These are phyloP conservation scores for Drosophila atroscutellata DNA, from an alignment of 2,888 invertebrate genomes.

Conservation along the genomic window DNA sequence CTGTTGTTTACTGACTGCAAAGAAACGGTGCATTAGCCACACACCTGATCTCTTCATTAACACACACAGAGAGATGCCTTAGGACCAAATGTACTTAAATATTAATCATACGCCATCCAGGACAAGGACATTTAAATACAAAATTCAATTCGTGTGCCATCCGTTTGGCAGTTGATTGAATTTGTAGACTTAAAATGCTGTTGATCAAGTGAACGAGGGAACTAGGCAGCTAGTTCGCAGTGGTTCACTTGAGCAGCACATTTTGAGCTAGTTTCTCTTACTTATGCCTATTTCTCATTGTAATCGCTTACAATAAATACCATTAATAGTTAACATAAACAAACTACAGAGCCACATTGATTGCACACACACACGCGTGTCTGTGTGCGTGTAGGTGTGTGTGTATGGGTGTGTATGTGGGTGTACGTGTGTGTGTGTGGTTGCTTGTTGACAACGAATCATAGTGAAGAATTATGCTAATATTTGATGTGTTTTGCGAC, in stretches of 20 bases:
- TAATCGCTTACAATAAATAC: slow-evolving; percentile 68
- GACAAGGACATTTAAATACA: slow-evolving; percentile 17
- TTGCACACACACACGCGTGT: slow-evolving; percentile 7
- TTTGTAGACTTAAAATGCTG: slow-evolving; percentile 37
- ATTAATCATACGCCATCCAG: slow-evolving; percentile 59
- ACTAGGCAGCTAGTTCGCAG: not conserved
- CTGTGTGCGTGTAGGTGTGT: slow-evolving; percentile 21
- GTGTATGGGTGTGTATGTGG: slow-evolving; percentile 19
- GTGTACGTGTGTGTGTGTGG: slow-evolving; percentile 19
- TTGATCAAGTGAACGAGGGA: slow-evolving; percentile 51
- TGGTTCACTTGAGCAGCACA: slow-evolving; percentile 54
- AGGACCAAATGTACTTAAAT: slow-evolving; percentile 54
- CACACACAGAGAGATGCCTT: slow-evolving; percentile 18
- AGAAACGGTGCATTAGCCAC: slow-evolving; percentile 21
- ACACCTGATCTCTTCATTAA: not conserved
- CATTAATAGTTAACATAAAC: slow-evolving; percentile 79
- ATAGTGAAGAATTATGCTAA: slow-evolving; percentile 70
- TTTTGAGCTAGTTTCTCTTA: slow-evolving; percentile 25
- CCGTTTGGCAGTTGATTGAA: slow-evolving; percentile 24
- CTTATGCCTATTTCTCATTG: slow-evolving; percentile 7
- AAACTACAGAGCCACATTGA: slow-evolving; percentile 33
- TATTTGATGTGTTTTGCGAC: slow-evolving; percentile 79
- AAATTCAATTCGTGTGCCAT: slow-evolving; percentile 31
- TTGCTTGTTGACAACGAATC: slow-evolving; percentile 48
- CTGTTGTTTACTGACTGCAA: slow-evolving; percentile 54